phyloP scores from a whole-genome alignment of 2,113 vertebrate genomes.

The Rhynchopsitta pachyrhyncha region DNA sequence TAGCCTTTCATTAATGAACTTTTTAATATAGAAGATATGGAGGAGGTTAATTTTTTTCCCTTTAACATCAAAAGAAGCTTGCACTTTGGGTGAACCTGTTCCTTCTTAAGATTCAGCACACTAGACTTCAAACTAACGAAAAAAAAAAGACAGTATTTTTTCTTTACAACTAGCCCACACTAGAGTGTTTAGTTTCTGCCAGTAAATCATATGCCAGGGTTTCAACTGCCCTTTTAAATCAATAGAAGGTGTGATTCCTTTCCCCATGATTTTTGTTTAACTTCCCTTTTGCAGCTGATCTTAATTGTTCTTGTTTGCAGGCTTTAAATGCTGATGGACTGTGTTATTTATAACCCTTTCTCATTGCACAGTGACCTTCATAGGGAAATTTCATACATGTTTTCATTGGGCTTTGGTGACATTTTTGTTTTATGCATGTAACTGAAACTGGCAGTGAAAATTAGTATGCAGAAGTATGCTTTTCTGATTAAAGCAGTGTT shows the following conservation, averaged over 20 bases:
- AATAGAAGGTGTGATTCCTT: constrained; percentile 69
- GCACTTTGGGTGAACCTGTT: constrained; percentile 67
- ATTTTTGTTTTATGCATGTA: neutral
- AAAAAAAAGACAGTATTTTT: constrained; percentile 69
- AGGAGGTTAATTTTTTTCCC: constrained; percentile 59
- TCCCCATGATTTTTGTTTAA: constrained; percentile 62
- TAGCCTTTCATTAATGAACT: constrained; percentile 72
- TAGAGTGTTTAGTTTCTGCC: constrained; percentile 66
- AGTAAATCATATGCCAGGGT: constrained; percentile 61
- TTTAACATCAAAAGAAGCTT: constrained; percentile 70
- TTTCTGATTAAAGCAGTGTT: neutral
- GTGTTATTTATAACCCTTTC: constrained; percentile 59
- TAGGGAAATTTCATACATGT: constrained; percentile 21
- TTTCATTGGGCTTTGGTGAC: neutral
- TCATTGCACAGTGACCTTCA: constrained; percentile 13
- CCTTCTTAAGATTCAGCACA: constrained; percentile 58
- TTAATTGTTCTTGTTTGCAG: constrained; percentile 73
- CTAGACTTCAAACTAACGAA: constrained; percentile 45
- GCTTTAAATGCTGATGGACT: constrained; percentile 68
- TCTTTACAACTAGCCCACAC: constrained; percentile 64
- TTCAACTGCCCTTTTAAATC: constrained; percentile 57
- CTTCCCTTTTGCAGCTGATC: constrained; percentile 57
- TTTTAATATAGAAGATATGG: constrained; percentile 53
- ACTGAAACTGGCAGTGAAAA: constrained; percentile 35
- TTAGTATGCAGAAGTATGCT: neutral